A percentile compares a stretch with the other conserved stretches of the same genome.
Evolutionary conservation across 2,888 invertebrate species (phyloP).

Genomic region (Ephialtes manifestator): DNA sequence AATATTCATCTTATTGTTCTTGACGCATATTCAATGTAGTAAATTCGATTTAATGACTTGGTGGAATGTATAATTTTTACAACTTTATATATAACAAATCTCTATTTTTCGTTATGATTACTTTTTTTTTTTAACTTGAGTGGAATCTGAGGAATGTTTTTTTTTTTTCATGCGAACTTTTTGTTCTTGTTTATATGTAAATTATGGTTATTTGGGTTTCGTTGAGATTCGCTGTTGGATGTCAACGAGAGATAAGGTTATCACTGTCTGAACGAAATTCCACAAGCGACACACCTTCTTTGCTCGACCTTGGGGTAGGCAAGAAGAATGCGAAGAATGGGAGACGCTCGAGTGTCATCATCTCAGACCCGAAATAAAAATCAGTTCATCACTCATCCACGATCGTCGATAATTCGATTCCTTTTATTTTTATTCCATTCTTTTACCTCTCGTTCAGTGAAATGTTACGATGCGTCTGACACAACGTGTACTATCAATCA

Average conservation of each 20-base stretch:
- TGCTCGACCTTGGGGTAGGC: conserved; percentile 22
- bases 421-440: neutral
- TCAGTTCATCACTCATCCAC: neutral
- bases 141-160: neutral
- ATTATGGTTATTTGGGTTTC: neutral
- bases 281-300: conserved; percentile 43
- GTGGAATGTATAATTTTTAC: neutral
- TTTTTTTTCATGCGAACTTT: neutral
- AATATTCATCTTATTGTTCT: neutral
- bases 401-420: neutral
- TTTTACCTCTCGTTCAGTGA: neutral
- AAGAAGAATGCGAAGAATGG: conserved; percentile 14
- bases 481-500: neutral
- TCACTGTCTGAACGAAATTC: conserved; percentile 26
- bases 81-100: too few relatives aligned
- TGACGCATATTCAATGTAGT: neutral
- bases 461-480: neutral
- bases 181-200: neutral
- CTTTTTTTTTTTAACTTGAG: too few relatives aligned
- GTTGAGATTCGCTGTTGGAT: neutral
- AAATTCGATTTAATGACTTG: neutral
- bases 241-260: conserved; percentile 17
- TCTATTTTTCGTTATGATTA: too few relatives aligned
- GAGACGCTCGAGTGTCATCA: conserved; percentile 8
- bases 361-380: neutral